These are phyloP conservation scores for Mantis religiosa DNA, from an alignment of 2,888 invertebrate genomes.

Conservation along the genomic window DNA sequence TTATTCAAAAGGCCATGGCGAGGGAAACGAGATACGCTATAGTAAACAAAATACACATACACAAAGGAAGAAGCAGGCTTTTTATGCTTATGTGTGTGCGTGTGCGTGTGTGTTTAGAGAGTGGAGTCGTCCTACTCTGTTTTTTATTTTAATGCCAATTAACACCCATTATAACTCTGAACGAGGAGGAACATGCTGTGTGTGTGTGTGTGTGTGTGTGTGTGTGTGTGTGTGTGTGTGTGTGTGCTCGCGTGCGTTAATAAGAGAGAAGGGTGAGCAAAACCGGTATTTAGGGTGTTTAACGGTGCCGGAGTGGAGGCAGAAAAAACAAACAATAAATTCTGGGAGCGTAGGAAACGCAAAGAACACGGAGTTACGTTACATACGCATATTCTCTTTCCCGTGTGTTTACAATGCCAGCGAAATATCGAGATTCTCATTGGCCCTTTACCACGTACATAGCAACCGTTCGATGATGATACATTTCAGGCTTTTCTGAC, in stretches of 20 bases:
- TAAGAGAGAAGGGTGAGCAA: neutral
- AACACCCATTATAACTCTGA: constrained; percentile 6
- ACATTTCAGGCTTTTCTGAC: too few species aligned
- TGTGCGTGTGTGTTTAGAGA: neutral
- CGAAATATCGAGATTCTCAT: neutral
- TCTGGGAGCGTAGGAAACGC: neutral
- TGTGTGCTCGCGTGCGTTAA: neutral
- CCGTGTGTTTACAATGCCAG: neutral
- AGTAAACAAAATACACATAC: neutral
- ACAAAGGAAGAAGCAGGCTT: neutral
- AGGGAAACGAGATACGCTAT: neutral
- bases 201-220: too few species aligned
- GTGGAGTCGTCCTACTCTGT: neutral
- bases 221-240: too few species aligned
- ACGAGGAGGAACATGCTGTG: neutral
- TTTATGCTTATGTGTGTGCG: neutral
- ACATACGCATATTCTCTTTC: neutral
- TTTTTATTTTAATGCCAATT: constrained; percentile 15
- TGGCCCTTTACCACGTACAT: too few species aligned
- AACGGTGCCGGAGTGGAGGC: neutral
- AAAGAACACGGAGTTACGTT: neutral
- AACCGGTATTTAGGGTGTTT: constrained; percentile 3
- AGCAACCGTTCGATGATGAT: too few species aligned
- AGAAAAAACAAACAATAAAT: neutral
- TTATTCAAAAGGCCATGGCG: neutral